phyloP scores from a whole-genome alignment of 2,888 invertebrate genomes.

The Athalia rosae region DNA sequence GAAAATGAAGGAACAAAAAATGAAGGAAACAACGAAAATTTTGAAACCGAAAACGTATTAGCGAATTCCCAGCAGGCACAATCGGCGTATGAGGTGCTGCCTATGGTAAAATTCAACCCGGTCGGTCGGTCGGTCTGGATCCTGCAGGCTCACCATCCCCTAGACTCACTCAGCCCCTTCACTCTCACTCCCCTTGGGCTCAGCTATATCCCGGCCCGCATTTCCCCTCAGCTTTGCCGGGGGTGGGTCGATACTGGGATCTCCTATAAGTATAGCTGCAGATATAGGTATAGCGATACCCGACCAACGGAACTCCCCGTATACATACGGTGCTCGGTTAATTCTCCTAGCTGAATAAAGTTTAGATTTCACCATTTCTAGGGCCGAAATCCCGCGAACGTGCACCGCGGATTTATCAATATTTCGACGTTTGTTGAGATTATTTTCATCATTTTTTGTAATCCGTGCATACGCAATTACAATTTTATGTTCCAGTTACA shows the following conservation, averaged over 20 bases:
- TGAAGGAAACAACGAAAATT: not conserved
- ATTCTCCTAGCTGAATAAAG: not conserved
- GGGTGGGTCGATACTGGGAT: conserved; percentile 43
- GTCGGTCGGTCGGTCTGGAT: conserved; percentile 27
- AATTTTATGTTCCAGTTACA: too few species aligned
- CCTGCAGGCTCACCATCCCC: conserved; percentile 28
- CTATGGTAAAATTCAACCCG: conserved; percentile 2
- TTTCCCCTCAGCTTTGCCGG: conserved; percentile 38
- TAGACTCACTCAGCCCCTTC: not conserved
- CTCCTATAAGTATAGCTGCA: conserved; percentile 3
- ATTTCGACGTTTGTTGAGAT: too few species aligned
- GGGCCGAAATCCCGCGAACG: not conserved
- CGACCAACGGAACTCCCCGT: conserved; percentile 3
- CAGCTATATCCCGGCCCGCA: conserved; percentile 3
- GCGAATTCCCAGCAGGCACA: conserved; percentile 33
- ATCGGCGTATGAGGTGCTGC: conserved; percentile 2
- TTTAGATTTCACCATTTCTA: too few species aligned
- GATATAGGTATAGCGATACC: conserved; percentile 9
- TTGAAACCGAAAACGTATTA: conserved; percentile 17
- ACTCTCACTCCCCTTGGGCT: conserved; percentile 1
- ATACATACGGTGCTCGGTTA: conserved; percentile 40
- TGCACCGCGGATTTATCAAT: not conserved
- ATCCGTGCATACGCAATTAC: too few species aligned
- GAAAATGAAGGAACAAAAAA: not conserved
- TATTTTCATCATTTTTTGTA: too few species aligned